phyloP scores from a whole-genome alignment of 2,797 vertebrate species.

The Xenopus petersii region DNA sequence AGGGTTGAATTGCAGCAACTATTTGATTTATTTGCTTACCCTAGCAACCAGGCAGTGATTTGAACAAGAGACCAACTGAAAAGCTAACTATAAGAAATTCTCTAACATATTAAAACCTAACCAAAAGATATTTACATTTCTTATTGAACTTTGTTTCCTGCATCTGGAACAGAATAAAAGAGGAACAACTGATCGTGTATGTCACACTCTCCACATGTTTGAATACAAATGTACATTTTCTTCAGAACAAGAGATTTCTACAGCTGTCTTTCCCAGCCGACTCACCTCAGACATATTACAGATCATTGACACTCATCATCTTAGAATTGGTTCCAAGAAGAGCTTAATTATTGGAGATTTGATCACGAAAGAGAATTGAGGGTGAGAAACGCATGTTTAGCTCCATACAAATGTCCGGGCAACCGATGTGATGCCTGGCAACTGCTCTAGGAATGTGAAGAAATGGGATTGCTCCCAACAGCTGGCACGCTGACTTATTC shows the following conservation, averaged over 20 bases:
- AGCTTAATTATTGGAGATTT: neutral
- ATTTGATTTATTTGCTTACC: no score
- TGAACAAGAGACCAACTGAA: no score
- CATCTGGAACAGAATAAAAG: neutral
- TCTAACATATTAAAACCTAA: no score
- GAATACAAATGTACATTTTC: neutral
- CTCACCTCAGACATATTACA: no score
- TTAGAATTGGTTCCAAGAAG: constrained; percentile 5
- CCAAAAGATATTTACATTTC: neutral
- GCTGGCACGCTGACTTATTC: constrained; percentile 18
- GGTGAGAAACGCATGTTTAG: constrained; percentile 1
- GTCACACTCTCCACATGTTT: neutral
- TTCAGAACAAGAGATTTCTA: neutral
- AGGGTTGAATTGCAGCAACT: no score
- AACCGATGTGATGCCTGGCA: constrained; percentile 10
- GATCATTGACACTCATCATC: neutral
- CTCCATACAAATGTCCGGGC: neutral
- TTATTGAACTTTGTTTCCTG: neutral
- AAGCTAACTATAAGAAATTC: no score
- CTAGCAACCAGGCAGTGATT: no score
- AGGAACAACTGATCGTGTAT: neutral
- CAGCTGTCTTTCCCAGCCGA: neutral
- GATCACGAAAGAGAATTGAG: neutral
- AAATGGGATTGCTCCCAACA: constrained; percentile 19
- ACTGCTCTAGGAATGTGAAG: neutral